phyloP scores from a whole-genome alignment of 92 coral and sea anemone genomes.

The Hydrozoanthus gracilis region DNA sequence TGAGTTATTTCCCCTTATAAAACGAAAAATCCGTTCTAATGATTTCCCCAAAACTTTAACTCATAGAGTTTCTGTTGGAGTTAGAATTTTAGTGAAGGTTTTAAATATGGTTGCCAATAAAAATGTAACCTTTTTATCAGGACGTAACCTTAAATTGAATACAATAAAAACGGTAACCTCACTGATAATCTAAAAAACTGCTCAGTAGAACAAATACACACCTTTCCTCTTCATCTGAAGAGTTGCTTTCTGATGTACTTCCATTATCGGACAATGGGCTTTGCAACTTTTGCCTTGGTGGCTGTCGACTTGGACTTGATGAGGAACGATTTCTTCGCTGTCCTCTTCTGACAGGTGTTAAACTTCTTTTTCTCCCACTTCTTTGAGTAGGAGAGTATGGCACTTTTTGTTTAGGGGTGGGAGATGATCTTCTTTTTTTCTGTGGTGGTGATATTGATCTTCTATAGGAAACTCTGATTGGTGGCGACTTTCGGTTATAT shows the following conservation, averaged over 20 bases:
- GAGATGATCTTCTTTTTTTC: neutral
- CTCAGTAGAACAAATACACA: neutral
- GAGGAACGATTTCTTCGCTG: constrained; percentile 37
- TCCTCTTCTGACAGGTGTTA: constrained; percentile 25
- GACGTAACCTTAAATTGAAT: too few species aligned
- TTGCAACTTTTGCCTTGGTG: neutral
- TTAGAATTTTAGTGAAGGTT: too few species aligned
- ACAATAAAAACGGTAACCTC: too few species aligned
- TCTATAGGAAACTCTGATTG: neutral
- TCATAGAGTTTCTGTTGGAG: too few species aligned
- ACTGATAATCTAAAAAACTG: too few species aligned
- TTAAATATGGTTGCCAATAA: too few species aligned
- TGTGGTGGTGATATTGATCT: neutral
- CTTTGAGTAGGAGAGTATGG: neutral
- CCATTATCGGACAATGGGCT: neutral
- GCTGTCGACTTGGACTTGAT: constrained; percentile 8
- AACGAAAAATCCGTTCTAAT: too few species aligned
- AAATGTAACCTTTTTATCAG: too few species aligned
- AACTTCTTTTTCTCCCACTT: constrained; percentile 4
- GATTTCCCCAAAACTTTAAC: too few species aligned
- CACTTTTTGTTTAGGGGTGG: neutral
- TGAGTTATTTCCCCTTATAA: too few species aligned
- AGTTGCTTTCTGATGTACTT: constrained; percentile 6
- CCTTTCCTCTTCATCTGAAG: constrained; percentile 40
- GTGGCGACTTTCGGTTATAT: neutral